phyloP scores from a whole-genome alignment of 2,797 vertebrate species.

The Yasuhikotakia modesta region DNA sequence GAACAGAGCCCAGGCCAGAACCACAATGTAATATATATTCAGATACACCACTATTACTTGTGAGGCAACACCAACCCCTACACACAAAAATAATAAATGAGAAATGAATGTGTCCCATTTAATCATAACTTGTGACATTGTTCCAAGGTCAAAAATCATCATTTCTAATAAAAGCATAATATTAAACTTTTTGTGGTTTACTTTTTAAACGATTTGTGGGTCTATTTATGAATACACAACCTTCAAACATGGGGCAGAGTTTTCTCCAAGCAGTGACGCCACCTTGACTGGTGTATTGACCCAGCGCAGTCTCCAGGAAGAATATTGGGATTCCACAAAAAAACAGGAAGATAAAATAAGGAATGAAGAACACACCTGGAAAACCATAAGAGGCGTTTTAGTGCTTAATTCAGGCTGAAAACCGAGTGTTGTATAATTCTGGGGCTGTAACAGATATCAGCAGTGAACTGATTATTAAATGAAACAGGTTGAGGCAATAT shows the following conservation, averaged over 20 bases:
- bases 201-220: too few relatives aligned
- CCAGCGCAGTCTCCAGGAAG: constrained; percentile 90
- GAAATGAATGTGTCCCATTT: not conserved
- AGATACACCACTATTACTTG: constrained; percentile 85
- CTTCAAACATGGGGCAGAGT: constrained; percentile 93
- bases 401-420: not conserved
- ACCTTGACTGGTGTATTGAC: constrained; percentile 92
- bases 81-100: too few relatives aligned
- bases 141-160: not conserved
- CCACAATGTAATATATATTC: constrained; percentile 88
- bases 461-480: not conserved
- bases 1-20: constrained; percentile 89
- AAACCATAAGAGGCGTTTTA: not conserved
- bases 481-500: not conserved
- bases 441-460: not conserved
- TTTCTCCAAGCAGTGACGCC: constrained; percentile 92
- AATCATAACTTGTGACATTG: not conserved
- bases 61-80: constrained; percentile 88
- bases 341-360: constrained; percentile 90
- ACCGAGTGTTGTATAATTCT: not conserved
- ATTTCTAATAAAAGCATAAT: not conserved
- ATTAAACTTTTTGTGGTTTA: not conserved
- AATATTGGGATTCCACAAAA: constrained; percentile 90
- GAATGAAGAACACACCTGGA: constrained; percentile 91
- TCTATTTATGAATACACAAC: constrained; percentile 67